Evolutionary conservation across 2,888 invertebrate species (phyloP).

Genomic region (Pterobdella sp.): DNA sequence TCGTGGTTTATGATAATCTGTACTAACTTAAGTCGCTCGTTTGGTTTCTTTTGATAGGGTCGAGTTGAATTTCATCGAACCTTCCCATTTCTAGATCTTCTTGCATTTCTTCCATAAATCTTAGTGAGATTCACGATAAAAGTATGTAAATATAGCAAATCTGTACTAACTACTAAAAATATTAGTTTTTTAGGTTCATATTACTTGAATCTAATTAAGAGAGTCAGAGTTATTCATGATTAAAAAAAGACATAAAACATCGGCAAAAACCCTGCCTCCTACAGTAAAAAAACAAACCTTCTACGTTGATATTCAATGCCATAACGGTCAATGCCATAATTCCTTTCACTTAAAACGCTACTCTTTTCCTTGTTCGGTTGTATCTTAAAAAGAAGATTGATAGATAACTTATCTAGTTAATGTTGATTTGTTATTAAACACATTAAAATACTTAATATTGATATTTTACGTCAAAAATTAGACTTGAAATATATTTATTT

Average conservation of each 20-base stretch:
- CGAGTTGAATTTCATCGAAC: not conserved
- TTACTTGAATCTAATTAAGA: too few species aligned
- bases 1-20: not conserved
- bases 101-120: not conserved
- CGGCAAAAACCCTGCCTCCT: too few species aligned
- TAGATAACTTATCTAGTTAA: not conserved
- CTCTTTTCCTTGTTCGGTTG: constrained; percentile 14
- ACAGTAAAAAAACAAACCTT: not conserved
- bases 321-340: not conserved
- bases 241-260: too few species aligned
- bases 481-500: not conserved
- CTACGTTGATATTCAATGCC: not conserved
- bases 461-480: not conserved
- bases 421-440: not conserved
- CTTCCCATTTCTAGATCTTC: not conserved
- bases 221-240: too few species aligned
- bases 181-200: too few species aligned
- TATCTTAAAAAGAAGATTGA: not conserved
- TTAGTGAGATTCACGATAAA: too few species aligned
- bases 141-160: too few species aligned
- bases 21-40: not conserved
- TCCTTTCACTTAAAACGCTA: not conserved
- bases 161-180: too few species aligned
- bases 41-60: constrained; percentile 7
- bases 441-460: not conserved